Conservation (phyloP, 2,797 vertebrate species). For the Percopsis omiscomaycus region DNA sequence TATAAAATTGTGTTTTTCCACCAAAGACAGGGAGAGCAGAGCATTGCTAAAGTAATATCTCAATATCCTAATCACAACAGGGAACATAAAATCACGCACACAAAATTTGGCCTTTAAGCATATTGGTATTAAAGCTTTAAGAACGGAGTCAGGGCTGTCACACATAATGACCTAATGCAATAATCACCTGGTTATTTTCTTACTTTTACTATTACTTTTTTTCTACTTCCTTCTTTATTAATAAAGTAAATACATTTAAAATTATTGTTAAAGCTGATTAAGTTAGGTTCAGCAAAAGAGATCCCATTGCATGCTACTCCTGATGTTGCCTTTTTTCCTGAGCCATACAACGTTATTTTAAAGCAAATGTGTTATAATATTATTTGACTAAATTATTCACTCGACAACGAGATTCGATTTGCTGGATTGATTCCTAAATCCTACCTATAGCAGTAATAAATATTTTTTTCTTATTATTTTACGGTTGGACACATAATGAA, state of each 20-base stretch:
- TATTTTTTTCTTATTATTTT: neutral
- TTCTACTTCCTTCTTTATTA: neutral
- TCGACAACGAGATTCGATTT: too few species aligned
- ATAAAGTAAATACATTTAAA: neutral
- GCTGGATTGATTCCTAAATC: too few species aligned
- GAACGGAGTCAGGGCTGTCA: neutral
- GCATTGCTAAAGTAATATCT: neutral
- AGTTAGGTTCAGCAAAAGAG: too few species aligned
- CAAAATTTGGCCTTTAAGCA: neutral
- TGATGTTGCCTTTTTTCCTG: too few species aligned
- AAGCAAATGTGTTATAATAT: too few species aligned
- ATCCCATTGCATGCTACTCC: too few species aligned
- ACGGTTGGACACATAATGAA: neutral
- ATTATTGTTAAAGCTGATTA: slow-evolving; percentile 1
- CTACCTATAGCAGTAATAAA: slow-evolving; percentile 2
- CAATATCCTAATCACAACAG: neutral
- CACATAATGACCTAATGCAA: neutral
- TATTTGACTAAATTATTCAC: too few species aligned
- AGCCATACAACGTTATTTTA: too few species aligned
- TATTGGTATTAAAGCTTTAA: slow-evolving; percentile 20
- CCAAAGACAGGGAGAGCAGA: slow-evolving; percentile 48
- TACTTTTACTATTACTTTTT: neutral
- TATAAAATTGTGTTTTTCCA: slow-evolving; percentile 26
- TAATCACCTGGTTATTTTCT: neutral
- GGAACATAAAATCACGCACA: slow-evolving; percentile 1